Evolutionary conservation across 2,113 vertebrate species (phyloP), one percentile per base, ranked within the genome.

Genomic region (Ariopsis seemanni): DNA sequence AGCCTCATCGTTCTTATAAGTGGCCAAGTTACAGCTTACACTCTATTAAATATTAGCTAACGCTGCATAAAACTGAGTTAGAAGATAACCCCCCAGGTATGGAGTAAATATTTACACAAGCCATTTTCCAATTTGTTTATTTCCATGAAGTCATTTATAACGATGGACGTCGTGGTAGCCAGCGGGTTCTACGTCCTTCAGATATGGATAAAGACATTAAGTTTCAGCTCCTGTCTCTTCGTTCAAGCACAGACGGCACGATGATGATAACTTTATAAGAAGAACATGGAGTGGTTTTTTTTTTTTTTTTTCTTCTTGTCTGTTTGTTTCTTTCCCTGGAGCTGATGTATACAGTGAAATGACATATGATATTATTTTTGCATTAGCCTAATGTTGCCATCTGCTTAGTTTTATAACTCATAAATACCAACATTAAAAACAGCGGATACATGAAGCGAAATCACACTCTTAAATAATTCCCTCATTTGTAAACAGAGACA

Each of bases 91-190:
- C 82, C 30, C 7, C 50, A 69, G 82, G 63, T 69, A 69, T n/a
- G 63, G 18, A 85, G 69, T 74, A 75, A 74, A 85, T 85, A 75
- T 85, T 85, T 85, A 85, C 69, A 72, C 57, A 74, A 74, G 53
- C 52, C 55, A 18, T 85, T 85, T 85, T 60, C 53, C 84, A 60
- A 60, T 74, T 58, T 69, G 63, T 69, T 84, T 84, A 84, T 67
- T 84, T 82, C 57, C 50, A 60, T 62, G 69, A 85, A 75, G 71
- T 85, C 84, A 42, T 85, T 85, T 85, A 85, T 75, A 85, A 75
- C 57, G 57, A 75, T 18, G 84, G 69, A 34, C 55, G 57, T n/a
- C 9, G 11, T 4, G 52, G n/a, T 72, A 60, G 84, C 69, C 84
- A 2, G 20, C 15, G 84, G 55, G 11, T 74, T 50, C 34, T 10